Percentiles rank a stretch among this genome's conserved stretches.
These are phyloP conservation scores for Armadillidium nasatum DNA, from an alignment of 1,140 invertebrate species.

Conservation along the genomic window DNA sequence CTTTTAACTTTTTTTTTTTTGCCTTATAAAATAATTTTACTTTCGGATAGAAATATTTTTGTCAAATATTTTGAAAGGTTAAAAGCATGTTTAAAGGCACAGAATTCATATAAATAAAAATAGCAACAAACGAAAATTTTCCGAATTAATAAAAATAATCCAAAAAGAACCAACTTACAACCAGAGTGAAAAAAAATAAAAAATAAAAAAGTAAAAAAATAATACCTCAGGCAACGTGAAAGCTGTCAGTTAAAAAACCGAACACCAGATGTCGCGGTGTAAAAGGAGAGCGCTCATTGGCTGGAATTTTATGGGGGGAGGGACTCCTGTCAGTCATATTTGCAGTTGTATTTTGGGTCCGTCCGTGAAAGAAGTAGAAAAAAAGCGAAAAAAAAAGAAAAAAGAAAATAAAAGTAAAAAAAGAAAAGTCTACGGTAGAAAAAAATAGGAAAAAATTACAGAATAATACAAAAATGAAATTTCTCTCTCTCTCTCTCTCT, in stretches of 20 bases:
- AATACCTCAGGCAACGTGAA: neutral
- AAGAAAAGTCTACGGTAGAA: too few relatives aligned
- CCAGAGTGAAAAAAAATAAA: neutral
- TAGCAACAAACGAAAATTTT: neutral
- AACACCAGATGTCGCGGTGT: slow-evolving; percentile 8
- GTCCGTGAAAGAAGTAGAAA: neutral
- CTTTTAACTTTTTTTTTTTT: too few relatives aligned
- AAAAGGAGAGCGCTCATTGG: neutral
- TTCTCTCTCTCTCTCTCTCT: too few relatives aligned
- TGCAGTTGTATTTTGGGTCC: slow-evolving; percentile 3
- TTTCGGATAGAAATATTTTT: too few relatives aligned
- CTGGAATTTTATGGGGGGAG: slow-evolving; percentile 4
- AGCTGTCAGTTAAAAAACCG: slow-evolving; percentile 6
- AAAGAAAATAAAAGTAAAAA: neutral
- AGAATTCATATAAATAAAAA: neutral
- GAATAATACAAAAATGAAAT: too few relatives aligned
- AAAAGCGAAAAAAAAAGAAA: neutral
- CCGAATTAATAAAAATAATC: too few relatives aligned
- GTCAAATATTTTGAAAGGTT: too few relatives aligned
- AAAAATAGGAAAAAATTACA: too few relatives aligned
- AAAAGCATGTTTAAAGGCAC: too few relatives aligned
- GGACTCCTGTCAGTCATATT: slow-evolving; percentile 2
- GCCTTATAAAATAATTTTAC: too few relatives aligned
- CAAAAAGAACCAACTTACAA: neutral
- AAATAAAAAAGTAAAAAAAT: neutral